Base-by-base conservation (phyloP, 2,888 invertebrate species). In the Trissoscelio sp. region DNA sequence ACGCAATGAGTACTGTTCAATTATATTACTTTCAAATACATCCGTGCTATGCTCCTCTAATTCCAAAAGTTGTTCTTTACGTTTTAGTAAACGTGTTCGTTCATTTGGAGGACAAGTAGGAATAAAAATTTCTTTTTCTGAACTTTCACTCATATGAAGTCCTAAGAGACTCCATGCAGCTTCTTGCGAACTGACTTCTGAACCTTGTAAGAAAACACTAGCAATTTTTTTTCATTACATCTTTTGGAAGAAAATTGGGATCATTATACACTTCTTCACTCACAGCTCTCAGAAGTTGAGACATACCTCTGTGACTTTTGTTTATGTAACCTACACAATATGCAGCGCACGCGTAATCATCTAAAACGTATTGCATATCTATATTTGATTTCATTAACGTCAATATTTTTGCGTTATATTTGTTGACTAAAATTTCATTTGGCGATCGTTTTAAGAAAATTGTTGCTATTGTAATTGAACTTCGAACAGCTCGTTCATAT, bases 161-260 rank as follows among this genome's bases (percentile, higher is more conserved):
- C 81, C 67, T 37, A 87, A 69, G 11, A 83, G 60, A 64, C 77
- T 83, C 77, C 85, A 86, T 55, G 79, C 70, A 22, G 81, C 85
- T 80, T 87, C 84, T 83, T 85, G 86, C 9, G 84, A 73, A 42
- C 81, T 83, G 66, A 86, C 79, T 18, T 77, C 70, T 67, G 82
- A 84, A 3, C 75, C 58, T 42, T 86, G 83, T 28, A 86, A 31
- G 69, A 86, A 86, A 11, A 79, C 82, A 75, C 82, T 83, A 3
- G n/a, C 80, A 74, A 16, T 84, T 64, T 48, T 75, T 78, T 79
- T 60, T 77, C 64, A 86, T 73, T 79, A 83, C 74, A 9, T 85
- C 83, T 73, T 62, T 67, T 7, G 83, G 53, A 24, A 51, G 64
- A 31, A 51, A 74, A 69, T 86, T 79, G 5, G 60, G 60, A 28